Evolutionary conservation across 2,113 vertebrate species (phyloP).

Genomic region (Channa argus): DNA sequence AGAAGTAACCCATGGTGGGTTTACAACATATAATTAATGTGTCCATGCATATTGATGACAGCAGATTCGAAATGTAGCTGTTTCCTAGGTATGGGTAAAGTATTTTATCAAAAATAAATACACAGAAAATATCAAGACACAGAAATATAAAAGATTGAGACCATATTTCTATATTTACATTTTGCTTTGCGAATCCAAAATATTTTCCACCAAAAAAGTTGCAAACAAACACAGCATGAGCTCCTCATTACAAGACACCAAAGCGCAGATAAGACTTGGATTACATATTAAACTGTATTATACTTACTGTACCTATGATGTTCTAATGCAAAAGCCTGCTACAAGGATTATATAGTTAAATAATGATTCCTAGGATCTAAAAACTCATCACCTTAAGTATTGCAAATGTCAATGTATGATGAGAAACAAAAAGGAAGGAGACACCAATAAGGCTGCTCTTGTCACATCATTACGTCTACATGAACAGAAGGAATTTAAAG

Average conservation of each 20-base stretch:
- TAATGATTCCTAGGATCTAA: too few species aligned
- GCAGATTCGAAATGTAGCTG: slow-evolving; percentile 23
- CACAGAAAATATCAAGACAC: neutral
- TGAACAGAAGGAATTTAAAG: too few species aligned
- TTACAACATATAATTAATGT: slow-evolving; percentile 46
- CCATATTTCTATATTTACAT: neutral
- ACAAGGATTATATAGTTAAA: slow-evolving; percentile 35
- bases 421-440: too few species aligned
- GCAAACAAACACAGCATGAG: neutral
- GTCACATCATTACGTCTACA: too few species aligned
- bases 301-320: too few species aligned
- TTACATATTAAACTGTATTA: slow-evolving; percentile 4
- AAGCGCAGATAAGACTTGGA: slow-evolving; percentile 23
- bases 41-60: slow-evolving; percentile 25
- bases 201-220: neutral
- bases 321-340: neutral
- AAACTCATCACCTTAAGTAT: too few species aligned
- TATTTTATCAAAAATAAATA: slow-evolving; percentile 14
- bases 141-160: neutral
- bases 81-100: slow-evolving; percentile 19
- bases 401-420: too few species aligned
- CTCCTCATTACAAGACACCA: slow-evolving; percentile 40
- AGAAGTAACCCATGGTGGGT: slow-evolving; percentile 37
- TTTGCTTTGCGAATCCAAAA: neutral
- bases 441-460: too few species aligned